phyloP scores from a whole-genome alignment of 2,888 invertebrate genomes.

The Fissipunctia ypsillon region DNA sequence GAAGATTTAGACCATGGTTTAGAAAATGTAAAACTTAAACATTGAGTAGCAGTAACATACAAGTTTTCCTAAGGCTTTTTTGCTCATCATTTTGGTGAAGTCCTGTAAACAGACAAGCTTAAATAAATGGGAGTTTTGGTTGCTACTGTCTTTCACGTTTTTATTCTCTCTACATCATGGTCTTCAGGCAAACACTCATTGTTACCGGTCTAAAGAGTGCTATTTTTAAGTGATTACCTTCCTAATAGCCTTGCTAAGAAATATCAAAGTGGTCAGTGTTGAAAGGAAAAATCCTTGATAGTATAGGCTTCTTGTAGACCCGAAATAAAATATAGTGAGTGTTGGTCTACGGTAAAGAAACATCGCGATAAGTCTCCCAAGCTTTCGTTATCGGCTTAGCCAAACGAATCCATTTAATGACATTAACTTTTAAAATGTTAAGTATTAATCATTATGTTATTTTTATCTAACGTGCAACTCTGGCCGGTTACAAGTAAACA shows the following conservation, averaged over 20 bases:
- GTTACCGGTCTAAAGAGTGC: neutral
- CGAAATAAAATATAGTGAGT: neutral
- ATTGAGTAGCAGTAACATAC: neutral
- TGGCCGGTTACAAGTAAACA: conserved; percentile 2
- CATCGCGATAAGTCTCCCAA: conserved; percentile 40
- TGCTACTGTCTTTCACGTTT: neutral
- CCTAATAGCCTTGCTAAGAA: neutral
- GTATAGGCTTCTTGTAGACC: conserved; percentile 1
- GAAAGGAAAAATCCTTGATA: neutral
- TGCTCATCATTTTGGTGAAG: neutral
- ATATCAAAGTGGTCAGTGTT: neutral
- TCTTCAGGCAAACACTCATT: neutral
- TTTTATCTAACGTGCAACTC: conserved; percentile 62
- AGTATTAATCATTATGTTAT: conserved; percentile 62
- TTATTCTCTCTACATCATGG: neutral
- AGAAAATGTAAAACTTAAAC: neutral
- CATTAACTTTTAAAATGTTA: conserved; percentile 61
- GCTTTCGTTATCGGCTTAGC: conserved; percentile 55
- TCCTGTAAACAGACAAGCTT: neutral
- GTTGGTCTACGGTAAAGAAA: conserved; percentile 3
- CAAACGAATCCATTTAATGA: conserved; percentile 60
- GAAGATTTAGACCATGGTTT: conserved; percentile 7
- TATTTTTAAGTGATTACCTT: neutral
- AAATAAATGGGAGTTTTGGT: neutral
- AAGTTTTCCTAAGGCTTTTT: neutral